These are phyloP conservation scores for Tympanuchus pallidicinctus DNA, from an alignment of 2,113 vertebrate species.

Conservation along the genomic window DNA sequence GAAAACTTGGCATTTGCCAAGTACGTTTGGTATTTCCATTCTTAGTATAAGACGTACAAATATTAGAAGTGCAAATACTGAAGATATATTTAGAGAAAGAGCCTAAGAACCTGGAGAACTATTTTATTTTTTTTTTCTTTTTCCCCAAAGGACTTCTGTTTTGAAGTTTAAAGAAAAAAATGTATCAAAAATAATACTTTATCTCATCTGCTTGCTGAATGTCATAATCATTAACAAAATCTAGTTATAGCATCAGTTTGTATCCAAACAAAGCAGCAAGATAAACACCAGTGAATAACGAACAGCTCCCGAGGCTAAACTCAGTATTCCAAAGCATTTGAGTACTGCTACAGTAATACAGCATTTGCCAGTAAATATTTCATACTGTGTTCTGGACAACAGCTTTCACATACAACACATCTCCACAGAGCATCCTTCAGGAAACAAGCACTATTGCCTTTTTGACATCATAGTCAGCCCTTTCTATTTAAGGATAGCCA, in stretches of 20 bases:
- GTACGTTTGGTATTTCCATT: background rate
- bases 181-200: background rate
- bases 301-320: background rate
- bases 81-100: background rate
- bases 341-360: background rate
- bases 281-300: background rate
- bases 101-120: rapidly evolving
- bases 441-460: background rate
- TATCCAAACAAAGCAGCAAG: background rate
- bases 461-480: background rate
- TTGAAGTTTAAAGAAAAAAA: background rate
- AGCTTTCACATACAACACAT: rapidly evolving
- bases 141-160: rapidly evolving
- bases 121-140: background rate
- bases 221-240: background rate
- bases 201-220: background rate
- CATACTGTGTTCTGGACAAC: background rate
- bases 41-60: background rate
- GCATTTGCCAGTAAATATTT: background rate
- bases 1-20: background rate
- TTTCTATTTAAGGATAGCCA: background rate
- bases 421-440: background rate
- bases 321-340: background rate
- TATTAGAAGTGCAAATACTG: background rate
- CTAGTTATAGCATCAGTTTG: background rate